phyloP scores from a whole-genome alignment of 2,113 vertebrate species.

The Galemys pyrenaicus region DNA sequence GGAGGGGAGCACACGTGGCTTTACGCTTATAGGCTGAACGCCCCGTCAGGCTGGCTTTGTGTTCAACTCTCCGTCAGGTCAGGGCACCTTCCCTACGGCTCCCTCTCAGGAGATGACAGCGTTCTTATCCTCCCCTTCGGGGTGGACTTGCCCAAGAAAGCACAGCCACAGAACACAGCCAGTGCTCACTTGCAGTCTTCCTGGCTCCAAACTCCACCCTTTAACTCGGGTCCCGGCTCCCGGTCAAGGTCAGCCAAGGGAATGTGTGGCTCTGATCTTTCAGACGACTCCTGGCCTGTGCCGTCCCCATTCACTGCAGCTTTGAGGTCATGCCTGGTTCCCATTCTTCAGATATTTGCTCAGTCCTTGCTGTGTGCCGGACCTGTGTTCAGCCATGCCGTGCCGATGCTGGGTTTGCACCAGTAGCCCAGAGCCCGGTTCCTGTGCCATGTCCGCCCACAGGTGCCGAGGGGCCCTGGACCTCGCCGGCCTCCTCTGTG shows the following conservation, averaged over 20 bases:
- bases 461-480: not conserved
- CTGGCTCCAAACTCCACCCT: not conserved
- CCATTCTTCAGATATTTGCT: not conserved
- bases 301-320: not conserved
- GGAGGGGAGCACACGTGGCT: no score
- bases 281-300: fast-evolving
- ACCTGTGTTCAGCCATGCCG: no score
- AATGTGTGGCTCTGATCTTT: not conserved
- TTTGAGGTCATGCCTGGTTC: not conserved
- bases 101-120: no score
- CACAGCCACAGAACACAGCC: not conserved
- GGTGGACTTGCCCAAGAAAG: not conserved
- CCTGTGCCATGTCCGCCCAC: not conserved
- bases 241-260: not conserved
- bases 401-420: not conserved
- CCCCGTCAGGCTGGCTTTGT: no score
- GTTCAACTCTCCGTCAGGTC: no score
- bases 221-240: no score
- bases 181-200: not conserved
- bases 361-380: not conserved
- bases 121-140: not conserved
- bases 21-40: no score
- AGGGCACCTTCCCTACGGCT: fast-evolving
- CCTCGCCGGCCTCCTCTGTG: not conserved
- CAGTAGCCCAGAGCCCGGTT: not conserved